Conservation (phyloP, 1,140 invertebrate genomes). For the Lutraria rhynchaena region DNA sequence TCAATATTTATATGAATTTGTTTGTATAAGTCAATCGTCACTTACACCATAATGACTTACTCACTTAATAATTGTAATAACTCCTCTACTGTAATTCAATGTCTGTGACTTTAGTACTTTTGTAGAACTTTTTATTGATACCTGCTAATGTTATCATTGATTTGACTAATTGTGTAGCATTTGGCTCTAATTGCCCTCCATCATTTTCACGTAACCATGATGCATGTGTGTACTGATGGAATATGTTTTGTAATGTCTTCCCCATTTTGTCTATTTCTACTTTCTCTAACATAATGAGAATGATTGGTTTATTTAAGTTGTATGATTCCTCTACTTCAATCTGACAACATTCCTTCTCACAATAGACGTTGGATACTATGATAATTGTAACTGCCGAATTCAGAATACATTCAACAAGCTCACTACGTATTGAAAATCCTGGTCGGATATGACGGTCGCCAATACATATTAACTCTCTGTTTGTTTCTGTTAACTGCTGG, state of each 20-base stretch:
- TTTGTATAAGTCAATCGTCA: too few species aligned
- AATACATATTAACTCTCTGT: not conserved
- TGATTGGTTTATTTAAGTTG: constrained; percentile 11
- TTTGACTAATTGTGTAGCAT: too few species aligned
- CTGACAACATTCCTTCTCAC: not conserved
- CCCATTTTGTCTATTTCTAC: not conserved
- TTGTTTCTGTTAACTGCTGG: not conserved
- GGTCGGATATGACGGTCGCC: constrained; percentile 32
- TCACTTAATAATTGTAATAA: too few species aligned
- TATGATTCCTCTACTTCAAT: not conserved
- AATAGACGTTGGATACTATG: not conserved
- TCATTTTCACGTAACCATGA: too few species aligned
- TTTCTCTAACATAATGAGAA: constrained; percentile 13
- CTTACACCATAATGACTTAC: too few species aligned
- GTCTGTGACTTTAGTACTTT: too few species aligned
- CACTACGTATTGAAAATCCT: constrained; percentile 5
- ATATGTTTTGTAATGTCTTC: not conserved
- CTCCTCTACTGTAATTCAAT: too few species aligned
- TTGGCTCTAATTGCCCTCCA: too few species aligned
- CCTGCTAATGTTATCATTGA: too few species aligned
- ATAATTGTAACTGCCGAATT: not conserved
- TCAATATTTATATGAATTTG: too few species aligned
- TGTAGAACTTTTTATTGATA: too few species aligned
- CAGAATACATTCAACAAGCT: not conserved
- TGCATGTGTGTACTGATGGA: not conserved